A percentile compares a stretch with the other conserved stretches of the same genome.
Conservation (phyloP, 2,888 invertebrate species). For the Microdon myrmicae region DNA sequence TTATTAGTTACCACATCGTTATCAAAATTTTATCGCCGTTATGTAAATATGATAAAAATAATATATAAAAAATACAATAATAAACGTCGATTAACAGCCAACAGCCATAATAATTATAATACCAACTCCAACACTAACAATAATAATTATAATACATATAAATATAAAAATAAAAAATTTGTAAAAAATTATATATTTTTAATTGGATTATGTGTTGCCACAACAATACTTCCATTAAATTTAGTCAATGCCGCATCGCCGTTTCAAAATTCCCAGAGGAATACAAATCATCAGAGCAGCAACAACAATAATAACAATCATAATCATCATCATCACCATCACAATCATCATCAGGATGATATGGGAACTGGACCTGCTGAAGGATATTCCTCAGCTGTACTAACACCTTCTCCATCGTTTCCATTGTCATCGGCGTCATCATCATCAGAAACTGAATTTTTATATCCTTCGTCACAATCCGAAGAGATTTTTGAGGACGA, state of each 20-base stretch:
- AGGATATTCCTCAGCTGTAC: conserved; percentile 39
- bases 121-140: background rate
- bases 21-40: conserved; percentile 54
- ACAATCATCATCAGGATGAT: conserved; percentile 5
- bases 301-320: conserved; percentile 26
- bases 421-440: conserved; percentile 62
- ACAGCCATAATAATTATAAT: conserved; percentile 23
- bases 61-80: conserved; percentile 25
- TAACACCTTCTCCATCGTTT: conserved; percentile 59
- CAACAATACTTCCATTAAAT: conserved; percentile 56
- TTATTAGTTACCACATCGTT: conserved; percentile 54
- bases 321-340: conserved; percentile 8
- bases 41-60: conserved; percentile 45
- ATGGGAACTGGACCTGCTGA: background rate
- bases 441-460: conserved; percentile 62
- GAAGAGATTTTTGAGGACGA: conserved; percentile 62
- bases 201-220: conserved; percentile 55
- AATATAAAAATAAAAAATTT: conserved; percentile 34
- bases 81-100: conserved; percentile 42
- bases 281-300: conserved; percentile 37
- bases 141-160: conserved; percentile 20
- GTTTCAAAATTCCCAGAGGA: conserved; percentile 44
- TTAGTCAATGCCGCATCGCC: conserved; percentile 54
- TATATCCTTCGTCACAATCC: conserved; percentile 60
- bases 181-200: conserved; percentile 52